phyloP scores from a whole-genome alignment of 2,888 invertebrate species.

The Tricholauxania praeusta region DNA sequence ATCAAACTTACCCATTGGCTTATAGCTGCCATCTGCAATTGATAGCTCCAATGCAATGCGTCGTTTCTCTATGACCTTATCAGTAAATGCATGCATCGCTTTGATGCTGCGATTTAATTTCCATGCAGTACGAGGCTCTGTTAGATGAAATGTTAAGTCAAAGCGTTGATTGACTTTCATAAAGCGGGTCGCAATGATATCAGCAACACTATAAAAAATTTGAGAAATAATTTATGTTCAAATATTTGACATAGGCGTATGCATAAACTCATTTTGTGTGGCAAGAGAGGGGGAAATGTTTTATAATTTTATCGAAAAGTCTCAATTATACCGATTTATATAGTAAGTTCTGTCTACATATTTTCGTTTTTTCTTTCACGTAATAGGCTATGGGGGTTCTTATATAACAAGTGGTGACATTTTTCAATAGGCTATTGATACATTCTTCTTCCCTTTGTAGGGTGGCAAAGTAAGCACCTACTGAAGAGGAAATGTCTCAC shows the following conservation, averaged over 20 bases:
- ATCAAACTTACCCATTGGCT: constrained; percentile 11
- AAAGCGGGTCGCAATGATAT: constrained; percentile 52
- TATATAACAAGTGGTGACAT: not conserved
- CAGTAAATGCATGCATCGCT: constrained; percentile 46
- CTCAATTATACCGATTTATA: too few relatives aligned
- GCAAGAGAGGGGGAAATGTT: too few relatives aligned
- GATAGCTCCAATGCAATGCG: constrained; percentile 28
- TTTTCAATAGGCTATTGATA: too few relatives aligned
- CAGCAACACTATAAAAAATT: constrained; percentile 29
- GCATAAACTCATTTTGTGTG: too few relatives aligned
- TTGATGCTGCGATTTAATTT: constrained; percentile 35
- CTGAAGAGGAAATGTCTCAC: too few relatives aligned
- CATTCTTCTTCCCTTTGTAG: too few relatives aligned
- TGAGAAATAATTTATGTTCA: not conserved
- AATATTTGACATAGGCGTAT: too few relatives aligned
- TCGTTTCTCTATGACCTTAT: constrained; percentile 45
- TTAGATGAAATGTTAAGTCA: constrained; percentile 51
- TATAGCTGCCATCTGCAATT: constrained; percentile 21
- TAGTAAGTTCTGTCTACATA: too few relatives aligned
- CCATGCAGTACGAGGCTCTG: constrained; percentile 41
- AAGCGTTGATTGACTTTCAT: constrained; percentile 54
- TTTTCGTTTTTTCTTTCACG: too few relatives aligned
- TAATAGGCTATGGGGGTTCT: too few relatives aligned
- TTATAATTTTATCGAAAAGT: too few relatives aligned
- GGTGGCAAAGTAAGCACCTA: too few relatives aligned